phyloP scores from a whole-genome alignment of 2,888 invertebrate species.

The Nebria salina region DNA sequence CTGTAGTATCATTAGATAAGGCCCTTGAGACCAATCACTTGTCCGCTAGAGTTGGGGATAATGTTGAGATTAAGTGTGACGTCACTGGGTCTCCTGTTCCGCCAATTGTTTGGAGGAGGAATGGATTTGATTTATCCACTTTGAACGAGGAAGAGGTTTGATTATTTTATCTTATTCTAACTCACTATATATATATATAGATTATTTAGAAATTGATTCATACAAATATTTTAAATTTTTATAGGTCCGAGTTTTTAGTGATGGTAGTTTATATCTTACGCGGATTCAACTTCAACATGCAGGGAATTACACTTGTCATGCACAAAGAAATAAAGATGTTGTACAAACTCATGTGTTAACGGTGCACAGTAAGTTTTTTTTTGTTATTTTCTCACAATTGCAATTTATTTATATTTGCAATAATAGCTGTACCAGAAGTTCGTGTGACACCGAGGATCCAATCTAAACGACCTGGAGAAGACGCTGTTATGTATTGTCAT shows the following conservation, averaged over 20 bases:
- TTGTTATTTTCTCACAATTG: background rate
- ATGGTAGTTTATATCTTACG: slow-evolving; percentile 78
- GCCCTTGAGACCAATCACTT: slow-evolving; percentile 76
- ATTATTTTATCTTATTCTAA: background rate
- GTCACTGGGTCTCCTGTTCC: slow-evolving; percentile 76
- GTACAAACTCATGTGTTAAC: slow-evolving; percentile 78
- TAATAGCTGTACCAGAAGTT: slow-evolving; percentile 76
- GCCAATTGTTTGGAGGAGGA: slow-evolving; percentile 76
- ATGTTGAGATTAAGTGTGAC: slow-evolving; percentile 81
- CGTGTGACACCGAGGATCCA: slow-evolving; percentile 75
- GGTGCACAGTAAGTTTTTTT: slow-evolving; percentile 73
- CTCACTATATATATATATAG: background rate
- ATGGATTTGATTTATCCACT: slow-evolving; percentile 71
- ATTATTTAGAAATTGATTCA: background rate
- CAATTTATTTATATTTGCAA: slow-evolving; percentile 27
- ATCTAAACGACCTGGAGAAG: slow-evolving; percentile 73
- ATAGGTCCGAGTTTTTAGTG: slow-evolving; percentile 73
- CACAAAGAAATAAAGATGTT: slow-evolving; percentile 75
- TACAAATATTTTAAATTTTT: background rate
- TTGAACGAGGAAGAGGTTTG: slow-evolving; percentile 68
- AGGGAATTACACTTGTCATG: slow-evolving; percentile 82
- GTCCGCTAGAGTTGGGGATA: slow-evolving; percentile 77
- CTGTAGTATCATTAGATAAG: slow-evolving; percentile 77
- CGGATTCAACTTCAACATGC: slow-evolving; percentile 77
- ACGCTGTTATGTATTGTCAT: slow-evolving; percentile 76